Base-by-base conservation (phyloP, 2,113 vertebrate species). In the Nicator chloris region DNA sequence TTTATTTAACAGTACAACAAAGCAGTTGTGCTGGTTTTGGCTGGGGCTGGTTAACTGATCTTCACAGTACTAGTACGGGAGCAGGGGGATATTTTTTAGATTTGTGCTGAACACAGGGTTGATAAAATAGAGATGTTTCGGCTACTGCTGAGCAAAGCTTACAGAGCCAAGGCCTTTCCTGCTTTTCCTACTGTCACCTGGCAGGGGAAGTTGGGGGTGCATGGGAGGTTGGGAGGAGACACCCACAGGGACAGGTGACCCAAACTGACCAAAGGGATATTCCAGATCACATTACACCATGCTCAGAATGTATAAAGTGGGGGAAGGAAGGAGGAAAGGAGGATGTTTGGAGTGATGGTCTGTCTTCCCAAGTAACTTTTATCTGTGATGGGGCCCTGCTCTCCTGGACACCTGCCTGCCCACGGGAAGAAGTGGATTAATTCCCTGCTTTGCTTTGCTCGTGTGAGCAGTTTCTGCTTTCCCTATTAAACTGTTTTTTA, bases 171-270 rank as follows among this genome's bases (percentile, higher is more conserved):
- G 7, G 21, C 7, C 17, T 49, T 54, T 76, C 42, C 70, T 61
- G 26, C 18, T 31, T 49, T 49, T 69, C 3, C 1, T 40, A 16
- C 15, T 35, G 40, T 14, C 21, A 23, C 0, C 4, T 15, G n/a
- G 40, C 6, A n/a, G 35, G 40, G 10, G 16, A 47, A 24, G 4
- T 0, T 42, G 54, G n/a, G 16, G 11, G 6, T 53, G 17, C 26
- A 31, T 0, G 0, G 54, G 40, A 49, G 12, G 56, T 0, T 61
- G 40, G 21, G n/a, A 76, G 15, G 20, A 47, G 40, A 35, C 26
- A 47, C 5, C 5, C 19, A 11, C 8, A 3, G 7, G 47, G 7
- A 13, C 28, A 61, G 39, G 8, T 27, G 45, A 51, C 26, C 21
- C 13, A 4, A 18, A 40, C 7, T 40, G 39, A 21, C 11, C 21